These are phyloP conservation scores for Drosophila conformis DNA, from an alignment of 2,888 invertebrate species.

Conservation along the genomic window DNA sequence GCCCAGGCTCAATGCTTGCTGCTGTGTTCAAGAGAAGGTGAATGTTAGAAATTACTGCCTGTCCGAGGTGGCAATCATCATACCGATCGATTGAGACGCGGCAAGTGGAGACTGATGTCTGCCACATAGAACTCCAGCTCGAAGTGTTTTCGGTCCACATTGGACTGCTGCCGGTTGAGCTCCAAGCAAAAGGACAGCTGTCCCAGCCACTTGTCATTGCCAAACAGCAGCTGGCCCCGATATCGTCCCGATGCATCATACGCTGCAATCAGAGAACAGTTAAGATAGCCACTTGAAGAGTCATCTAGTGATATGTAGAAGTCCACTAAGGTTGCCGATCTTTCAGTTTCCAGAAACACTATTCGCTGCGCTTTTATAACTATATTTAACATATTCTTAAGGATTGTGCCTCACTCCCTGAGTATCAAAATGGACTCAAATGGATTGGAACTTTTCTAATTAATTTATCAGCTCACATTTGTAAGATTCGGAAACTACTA, in stretches of 20 bases:
- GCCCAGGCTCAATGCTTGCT: slow-evolving; percentile 89
- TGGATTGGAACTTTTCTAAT: neutral
- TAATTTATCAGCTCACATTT: neutral
- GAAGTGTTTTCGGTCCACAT: slow-evolving; percentile 78
- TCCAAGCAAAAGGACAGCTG: slow-evolving; percentile 90
- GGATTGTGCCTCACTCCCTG: neutral
- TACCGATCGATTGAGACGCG: slow-evolving; percentile 76
- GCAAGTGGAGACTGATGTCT: slow-evolving; percentile 72
- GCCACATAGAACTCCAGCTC: slow-evolving; percentile 83
- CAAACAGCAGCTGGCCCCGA: slow-evolving; percentile 91
- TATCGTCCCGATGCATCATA: slow-evolving; percentile 93
- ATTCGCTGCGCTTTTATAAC: neutral
- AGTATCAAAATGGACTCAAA: no score
- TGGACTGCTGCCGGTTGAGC: slow-evolving; percentile 79
- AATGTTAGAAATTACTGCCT: neutral
- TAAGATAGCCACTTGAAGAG: neutral
- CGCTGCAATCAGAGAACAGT: slow-evolving; percentile 85
- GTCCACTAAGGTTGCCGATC: neutral
- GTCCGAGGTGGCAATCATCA: slow-evolving; percentile 9
- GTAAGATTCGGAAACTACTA: neutral
- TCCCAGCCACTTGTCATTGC: slow-evolving; percentile 93
- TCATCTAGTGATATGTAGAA: neutral
- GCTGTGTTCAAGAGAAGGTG: slow-evolving; percentile 78
- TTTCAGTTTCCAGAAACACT: neutral
- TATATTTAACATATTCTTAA: neutral